Percentiles rank a stretch among this genome's conserved stretches.
phyloP scores from a whole-genome alignment of 64 coral and sea anemone genomes.

The Stichodactyla mertensii region DNA sequence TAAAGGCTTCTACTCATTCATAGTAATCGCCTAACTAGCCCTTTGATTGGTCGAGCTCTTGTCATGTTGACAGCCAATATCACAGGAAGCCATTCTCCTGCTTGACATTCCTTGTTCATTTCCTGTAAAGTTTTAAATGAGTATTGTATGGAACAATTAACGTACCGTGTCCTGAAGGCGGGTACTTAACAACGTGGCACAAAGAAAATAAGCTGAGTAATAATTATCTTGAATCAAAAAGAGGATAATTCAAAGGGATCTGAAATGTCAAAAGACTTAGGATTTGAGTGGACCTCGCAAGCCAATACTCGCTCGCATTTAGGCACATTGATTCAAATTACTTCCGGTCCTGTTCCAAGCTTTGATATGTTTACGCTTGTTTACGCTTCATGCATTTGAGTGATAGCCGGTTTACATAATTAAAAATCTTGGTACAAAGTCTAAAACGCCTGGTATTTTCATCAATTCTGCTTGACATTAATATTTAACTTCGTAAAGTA shows the following conservation, averaged over 20 bases:
- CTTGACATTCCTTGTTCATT: constrained; percentile 56
- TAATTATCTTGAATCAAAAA: constrained; percentile 55
- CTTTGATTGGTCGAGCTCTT: constrained; percentile 41
- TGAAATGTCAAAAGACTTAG: constrained; percentile 32
- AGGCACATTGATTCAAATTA: constrained; percentile 30
- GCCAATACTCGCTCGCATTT: constrained; percentile 31
- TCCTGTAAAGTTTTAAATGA: constrained; percentile 57
- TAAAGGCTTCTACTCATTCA: constrained; percentile 46
- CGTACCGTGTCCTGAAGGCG: constrained; percentile 50
- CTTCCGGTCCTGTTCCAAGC: constrained; percentile 31
- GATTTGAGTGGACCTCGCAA: constrained; percentile 17
- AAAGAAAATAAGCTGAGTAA: constrained; percentile 55
- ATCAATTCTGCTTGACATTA: not conserved
- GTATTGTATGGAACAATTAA: constrained; percentile 56
- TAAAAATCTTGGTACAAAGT: not conserved
- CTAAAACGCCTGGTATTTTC: not conserved
- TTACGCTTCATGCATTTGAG: not conserved
- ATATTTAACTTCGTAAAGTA: too few relatives aligned
- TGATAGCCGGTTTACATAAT: not conserved
- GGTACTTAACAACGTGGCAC: constrained; percentile 46
- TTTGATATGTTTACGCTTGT: not conserved
- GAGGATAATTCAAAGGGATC: constrained; percentile 34
- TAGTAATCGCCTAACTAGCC: constrained; percentile 47
- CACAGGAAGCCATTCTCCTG: constrained; percentile 33
- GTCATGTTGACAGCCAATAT: constrained; percentile 51